Conservation (phyloP, 2,797 vertebrate species). For the Micrastur ruficollis region DNA sequence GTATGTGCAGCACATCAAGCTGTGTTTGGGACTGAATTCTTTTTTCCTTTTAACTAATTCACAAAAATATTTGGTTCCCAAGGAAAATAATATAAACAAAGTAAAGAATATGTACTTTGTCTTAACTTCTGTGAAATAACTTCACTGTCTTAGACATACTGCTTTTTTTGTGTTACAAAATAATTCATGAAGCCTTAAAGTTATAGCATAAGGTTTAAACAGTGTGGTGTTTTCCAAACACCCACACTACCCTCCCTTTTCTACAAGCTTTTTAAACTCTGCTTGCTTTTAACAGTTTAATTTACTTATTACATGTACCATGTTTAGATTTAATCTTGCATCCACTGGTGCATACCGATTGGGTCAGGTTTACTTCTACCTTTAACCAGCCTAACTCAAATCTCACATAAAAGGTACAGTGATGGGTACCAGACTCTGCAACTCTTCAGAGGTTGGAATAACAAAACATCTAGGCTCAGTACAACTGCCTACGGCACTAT, state of each 20-base stretch:
- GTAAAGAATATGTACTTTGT: conserved; percentile 13
- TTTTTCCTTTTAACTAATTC: neutral
- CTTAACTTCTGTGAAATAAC: neutral
- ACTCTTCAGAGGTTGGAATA: neutral
- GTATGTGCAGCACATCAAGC: conserved; percentile 35
- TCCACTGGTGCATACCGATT: neutral
- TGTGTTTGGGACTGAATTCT: neutral
- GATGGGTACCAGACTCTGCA: neutral
- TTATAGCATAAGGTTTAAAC: neutral
- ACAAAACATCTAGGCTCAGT: neutral
- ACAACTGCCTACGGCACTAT: neutral
- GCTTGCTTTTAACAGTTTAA: neutral
- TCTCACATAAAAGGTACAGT: neutral
- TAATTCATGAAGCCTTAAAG: neutral
- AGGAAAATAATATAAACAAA: neutral
- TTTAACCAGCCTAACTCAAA: neutral
- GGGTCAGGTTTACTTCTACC: neutral
- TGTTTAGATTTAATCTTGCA: neutral
- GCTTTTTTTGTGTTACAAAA: neutral
- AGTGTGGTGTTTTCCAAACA: neutral
- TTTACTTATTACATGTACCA: neutral
- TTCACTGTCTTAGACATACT: neutral
- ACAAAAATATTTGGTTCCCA: conserved; percentile 23
- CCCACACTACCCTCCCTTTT: neutral
- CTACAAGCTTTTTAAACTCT: neutral